Evolutionary conservation across 2,113 vertebrate species (phyloP).

Genomic region (Agelaius tricolor): DNA sequence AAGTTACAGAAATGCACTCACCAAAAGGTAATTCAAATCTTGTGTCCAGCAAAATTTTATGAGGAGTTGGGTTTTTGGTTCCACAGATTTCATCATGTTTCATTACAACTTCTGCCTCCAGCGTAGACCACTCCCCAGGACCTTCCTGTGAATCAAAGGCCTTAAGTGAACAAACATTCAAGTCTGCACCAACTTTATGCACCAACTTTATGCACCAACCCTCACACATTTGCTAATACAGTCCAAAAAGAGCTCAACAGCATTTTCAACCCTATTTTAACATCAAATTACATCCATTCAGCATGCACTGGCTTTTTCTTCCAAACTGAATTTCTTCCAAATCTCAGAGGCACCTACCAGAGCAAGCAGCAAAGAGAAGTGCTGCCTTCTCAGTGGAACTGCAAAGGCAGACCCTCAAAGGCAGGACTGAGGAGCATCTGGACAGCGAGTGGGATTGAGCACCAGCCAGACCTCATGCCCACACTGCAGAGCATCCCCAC

Average conservation of each 20-base stretch:
- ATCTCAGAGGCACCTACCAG: neutral
- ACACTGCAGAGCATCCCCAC: neutral
- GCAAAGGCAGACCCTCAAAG: neutral
- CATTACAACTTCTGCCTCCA: slow-evolving; percentile 94
- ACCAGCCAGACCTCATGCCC: accelerated
- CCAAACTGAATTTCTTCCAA: neutral
- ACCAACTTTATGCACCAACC: neutral
- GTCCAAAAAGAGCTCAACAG: neutral
- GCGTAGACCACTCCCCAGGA: slow-evolving; percentile 88
- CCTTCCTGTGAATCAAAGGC: slow-evolving; percentile 86
- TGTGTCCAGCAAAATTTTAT: slow-evolving; percentile 91
- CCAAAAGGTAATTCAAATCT: slow-evolving; percentile 96
- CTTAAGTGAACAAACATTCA: slow-evolving; percentile 24
- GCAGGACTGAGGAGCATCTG: neutral
- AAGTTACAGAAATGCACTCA: slow-evolving; percentile 71
- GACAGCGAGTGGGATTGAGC: neutral
- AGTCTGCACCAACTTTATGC: neutral
- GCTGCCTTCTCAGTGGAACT: neutral
- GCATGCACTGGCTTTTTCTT: neutral
- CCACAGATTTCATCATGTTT: slow-evolving; percentile 95
- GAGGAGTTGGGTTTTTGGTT: slow-evolving; percentile 92
- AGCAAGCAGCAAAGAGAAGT: neutral
- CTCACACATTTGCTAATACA: neutral
- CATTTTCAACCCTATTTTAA: neutral
- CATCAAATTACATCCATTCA: neutral